phyloP scores from a whole-genome alignment of 2,797 vertebrate species.

The Takifugu ocellatus region DNA sequence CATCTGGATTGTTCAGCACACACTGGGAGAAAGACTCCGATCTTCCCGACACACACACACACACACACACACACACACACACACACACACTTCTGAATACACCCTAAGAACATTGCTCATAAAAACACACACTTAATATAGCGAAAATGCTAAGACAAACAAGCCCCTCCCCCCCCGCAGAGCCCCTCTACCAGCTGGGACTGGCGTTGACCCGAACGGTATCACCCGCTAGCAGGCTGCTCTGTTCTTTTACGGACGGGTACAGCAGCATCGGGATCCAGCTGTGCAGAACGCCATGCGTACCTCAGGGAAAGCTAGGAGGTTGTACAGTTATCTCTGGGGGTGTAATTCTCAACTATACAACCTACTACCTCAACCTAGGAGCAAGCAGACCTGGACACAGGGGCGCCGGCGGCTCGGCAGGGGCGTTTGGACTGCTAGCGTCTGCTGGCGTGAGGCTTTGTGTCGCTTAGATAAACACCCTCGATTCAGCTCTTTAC shows the following conservation, averaged over 20 bases:
- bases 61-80: too few relatives aligned
- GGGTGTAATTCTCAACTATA: constrained; percentile 95
- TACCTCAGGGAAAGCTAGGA: constrained; percentile 96
- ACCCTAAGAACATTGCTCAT: too few relatives aligned
- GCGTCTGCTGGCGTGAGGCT: too few relatives aligned
- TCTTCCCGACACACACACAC: too few relatives aligned
- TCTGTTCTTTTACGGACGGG: background rate
- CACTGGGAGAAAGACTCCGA: too few relatives aligned
- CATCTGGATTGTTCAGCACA: too few relatives aligned
- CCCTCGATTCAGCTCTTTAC: constrained; percentile 19
- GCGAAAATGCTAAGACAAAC: too few relatives aligned
- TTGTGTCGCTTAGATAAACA: constrained; percentile 24
- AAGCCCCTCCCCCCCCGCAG: constrained; percentile 3
- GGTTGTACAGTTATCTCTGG: constrained; percentile 97
- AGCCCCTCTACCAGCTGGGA: constrained; percentile 25
- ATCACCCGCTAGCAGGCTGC: constrained; percentile 13
- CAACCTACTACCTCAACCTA: constrained; percentile 99
- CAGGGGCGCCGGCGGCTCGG: constrained; percentile 16
- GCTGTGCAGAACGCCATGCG: constrained; percentile 68
- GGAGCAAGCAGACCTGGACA: constrained; percentile 75
- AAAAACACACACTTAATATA: too few relatives aligned
- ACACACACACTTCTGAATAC: too few relatives aligned
- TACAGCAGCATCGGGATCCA: constrained; percentile 23
- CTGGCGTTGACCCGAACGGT: constrained; percentile 7
- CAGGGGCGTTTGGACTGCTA: background rate